These are phyloP conservation scores for Panagrolaimus sp. DNA, from an alignment of 1,140 invertebrate genomes.

Conservation along the genomic window DNA sequence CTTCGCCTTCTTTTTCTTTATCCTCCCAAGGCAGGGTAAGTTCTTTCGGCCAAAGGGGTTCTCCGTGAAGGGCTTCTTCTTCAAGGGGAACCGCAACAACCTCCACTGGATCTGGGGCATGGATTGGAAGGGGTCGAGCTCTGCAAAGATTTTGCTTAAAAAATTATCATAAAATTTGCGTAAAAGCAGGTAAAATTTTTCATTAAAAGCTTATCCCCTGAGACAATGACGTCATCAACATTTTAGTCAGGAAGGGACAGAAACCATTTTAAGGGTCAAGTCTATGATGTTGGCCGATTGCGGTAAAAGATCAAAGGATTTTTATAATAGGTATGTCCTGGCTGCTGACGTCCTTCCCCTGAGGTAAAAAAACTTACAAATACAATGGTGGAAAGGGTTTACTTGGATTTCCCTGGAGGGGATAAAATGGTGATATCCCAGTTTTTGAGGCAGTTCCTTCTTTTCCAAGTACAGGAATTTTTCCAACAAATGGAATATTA, in stretches of 20 bases:
- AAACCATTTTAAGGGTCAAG: too few species aligned
- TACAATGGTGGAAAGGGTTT: conserved; percentile 40
- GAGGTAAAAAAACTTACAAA: conserved; percentile 14
- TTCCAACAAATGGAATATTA: conserved; percentile 43
- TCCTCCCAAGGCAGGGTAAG: conserved; percentile 3
- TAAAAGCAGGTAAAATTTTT: too few species aligned
- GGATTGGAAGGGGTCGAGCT: conserved; percentile 38
- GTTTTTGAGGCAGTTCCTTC: conserved; percentile 34
- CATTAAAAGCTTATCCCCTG: too few species aligned
- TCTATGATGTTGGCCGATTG: too few species aligned
- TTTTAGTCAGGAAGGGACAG: too few species aligned
- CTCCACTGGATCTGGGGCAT: conserved; percentile 43
- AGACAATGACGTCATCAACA: too few species aligned
- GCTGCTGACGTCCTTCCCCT: too few species aligned
- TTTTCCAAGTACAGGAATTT: conserved; percentile 41
- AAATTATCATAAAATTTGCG: too few species aligned
- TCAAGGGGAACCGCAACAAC: conserved; percentile 43
- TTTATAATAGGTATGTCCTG: too few species aligned
- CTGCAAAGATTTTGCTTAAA: conserved; percentile 17
- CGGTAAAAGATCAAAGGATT: too few species aligned
- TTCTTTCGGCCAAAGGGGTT: conserved; percentile 38
- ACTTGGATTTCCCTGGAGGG: conserved; percentile 34
- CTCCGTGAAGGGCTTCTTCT: conserved; percentile 43
- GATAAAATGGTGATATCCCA: conserved; percentile 41
- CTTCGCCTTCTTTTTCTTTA: background rate